A percentile compares a stretch with the other conserved stretches of the same genome.
These are phyloP conservation scores for Drosophila rellima DNA, from an alignment of 2,888 invertebrate genomes.

Conservation along the genomic window DNA sequence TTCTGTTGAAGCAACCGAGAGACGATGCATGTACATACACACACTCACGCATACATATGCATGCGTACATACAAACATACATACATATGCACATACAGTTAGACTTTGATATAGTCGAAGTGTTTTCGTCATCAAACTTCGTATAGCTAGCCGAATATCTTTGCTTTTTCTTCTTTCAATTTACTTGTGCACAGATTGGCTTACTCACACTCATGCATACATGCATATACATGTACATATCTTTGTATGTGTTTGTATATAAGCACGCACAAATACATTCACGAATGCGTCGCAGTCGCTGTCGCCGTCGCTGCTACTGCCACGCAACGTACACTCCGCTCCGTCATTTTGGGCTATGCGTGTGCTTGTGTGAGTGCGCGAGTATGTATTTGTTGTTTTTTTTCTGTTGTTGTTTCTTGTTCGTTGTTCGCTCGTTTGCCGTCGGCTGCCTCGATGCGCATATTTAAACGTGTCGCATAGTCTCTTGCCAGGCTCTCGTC, in stretches of 20 bases:
- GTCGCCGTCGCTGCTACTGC: conserved; percentile 40
- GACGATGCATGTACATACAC: conserved; percentile 10
- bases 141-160: conserved; percentile 52
- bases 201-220: conserved; percentile 38
- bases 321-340: conserved; percentile 60
- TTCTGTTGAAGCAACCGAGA: conserved; percentile 15
- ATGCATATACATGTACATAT: conserved; percentile 10
- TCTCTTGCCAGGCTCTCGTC: conserved; percentile 83
- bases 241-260: not conserved
- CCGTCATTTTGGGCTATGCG: conserved; percentile 66
- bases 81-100: conserved; percentile 47
- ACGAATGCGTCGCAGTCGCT: conserved; percentile 45
- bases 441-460: conserved; percentile 80
- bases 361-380: conserved; percentile 34
- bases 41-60: no score
- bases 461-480: conserved; percentile 82
- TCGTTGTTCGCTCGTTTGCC: conserved; percentile 64
- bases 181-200: conserved; percentile 67
- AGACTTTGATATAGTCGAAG: conserved; percentile 63
- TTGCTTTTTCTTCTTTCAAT: conserved; percentile 65
- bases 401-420: conserved; percentile 51
- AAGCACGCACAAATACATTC: conserved; percentile 30
- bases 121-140: conserved; percentile 75
- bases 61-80: conserved; percentile 1
- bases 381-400: conserved; percentile 55